Percentiles rank a stretch among this genome's conserved stretches.
Evolutionary conservation across 2,113 vertebrate genomes (phyloP).

Genomic region (Poeciliopsis prolifica): DNA sequence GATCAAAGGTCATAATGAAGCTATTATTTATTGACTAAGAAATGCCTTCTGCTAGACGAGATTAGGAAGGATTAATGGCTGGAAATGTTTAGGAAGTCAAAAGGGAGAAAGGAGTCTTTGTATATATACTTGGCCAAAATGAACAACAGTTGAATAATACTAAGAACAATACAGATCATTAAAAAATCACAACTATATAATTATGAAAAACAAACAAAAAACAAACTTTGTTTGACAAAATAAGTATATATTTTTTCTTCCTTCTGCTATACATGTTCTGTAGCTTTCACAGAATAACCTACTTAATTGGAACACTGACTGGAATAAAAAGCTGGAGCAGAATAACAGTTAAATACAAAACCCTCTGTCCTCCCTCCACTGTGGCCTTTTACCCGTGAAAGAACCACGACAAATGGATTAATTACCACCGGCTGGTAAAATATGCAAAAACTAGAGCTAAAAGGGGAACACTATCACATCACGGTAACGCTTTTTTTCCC

Average conservation of each 20-base stretch:
- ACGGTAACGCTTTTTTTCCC: not conserved
- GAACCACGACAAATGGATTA: too few species aligned
- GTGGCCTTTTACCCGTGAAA: not conserved
- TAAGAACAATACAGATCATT: not conserved
- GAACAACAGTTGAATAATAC: slow-evolving; percentile 11
- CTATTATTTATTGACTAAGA: slow-evolving; percentile 2
- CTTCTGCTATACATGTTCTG: too few species aligned
- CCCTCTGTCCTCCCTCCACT: not conserved
- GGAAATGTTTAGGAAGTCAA: slow-evolving; percentile 22
- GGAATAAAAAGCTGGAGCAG: not conserved
- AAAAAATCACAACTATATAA: not conserved
- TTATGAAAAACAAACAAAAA: not conserved
- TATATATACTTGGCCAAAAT: slow-evolving; percentile 3
- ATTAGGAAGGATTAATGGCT: slow-evolving; percentile 39
- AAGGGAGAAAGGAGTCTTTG: slow-evolving; percentile 26
- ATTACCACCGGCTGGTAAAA: too few species aligned
- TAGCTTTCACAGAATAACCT: too few species aligned
- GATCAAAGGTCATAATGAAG: not conserved
- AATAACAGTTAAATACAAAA: not conserved
- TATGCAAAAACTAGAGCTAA: not conserved
- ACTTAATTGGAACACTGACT: not conserved
- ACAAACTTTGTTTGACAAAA: too few species aligned
- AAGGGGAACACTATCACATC: not conserved
- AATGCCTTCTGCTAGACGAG: not conserved
- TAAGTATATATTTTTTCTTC: not conserved